phyloP scores from a whole-genome alignment of 2,797 vertebrate species.

The Manis crassicaudata region DNA sequence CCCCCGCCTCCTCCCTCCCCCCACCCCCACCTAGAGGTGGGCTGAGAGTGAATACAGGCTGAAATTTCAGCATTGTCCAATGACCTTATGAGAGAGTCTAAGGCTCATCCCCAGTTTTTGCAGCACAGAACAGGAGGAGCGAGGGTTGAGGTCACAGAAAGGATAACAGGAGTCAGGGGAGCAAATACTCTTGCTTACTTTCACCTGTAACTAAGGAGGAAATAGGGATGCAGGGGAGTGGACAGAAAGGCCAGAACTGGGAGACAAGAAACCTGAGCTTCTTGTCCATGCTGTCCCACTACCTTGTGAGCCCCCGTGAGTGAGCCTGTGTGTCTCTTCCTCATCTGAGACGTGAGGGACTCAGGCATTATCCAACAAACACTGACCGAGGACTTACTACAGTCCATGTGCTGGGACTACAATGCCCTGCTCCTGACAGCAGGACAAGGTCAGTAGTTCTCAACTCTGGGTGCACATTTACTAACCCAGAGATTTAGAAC shows the following conservation, averaged over 20 bases:
- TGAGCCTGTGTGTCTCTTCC: neutral
- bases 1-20: neutral
- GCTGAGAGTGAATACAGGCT: neutral
- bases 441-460: neutral
- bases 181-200: neutral
- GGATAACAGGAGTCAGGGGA: neutral
- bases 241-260: neutral
- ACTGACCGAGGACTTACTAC: no score
- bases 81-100: neutral
- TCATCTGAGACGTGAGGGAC: neutral
- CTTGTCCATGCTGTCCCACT: neutral
- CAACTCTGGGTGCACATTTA: neutral
- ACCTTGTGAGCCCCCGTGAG: neutral
- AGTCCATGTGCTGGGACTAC: fast-evolving
- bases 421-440: neutral
- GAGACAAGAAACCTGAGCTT: neutral
- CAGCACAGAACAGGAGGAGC: neutral
- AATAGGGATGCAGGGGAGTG: neutral
- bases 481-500: neutral
- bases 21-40: neutral
- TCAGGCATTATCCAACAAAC: fast-evolving
- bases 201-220: neutral
- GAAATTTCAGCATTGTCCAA: neutral
- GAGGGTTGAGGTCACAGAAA: neutral
- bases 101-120: neutral